A percentile compares a stretch with the other conserved stretches of the same genome.
Conservation (phyloP, 2,888 invertebrate species). For the Prosopocoilus inquinatus region DNA sequence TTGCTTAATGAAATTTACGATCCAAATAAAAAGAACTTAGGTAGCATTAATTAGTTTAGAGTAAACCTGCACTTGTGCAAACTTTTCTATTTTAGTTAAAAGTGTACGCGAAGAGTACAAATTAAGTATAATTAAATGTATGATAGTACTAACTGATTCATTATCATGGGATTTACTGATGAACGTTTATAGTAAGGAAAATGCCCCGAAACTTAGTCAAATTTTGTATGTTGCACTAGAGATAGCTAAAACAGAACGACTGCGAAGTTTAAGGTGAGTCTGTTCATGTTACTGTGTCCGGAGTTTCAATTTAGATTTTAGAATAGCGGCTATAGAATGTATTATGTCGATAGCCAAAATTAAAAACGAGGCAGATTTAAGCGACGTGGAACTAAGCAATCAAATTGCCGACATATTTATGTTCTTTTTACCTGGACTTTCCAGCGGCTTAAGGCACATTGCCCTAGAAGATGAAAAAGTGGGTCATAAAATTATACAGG, state of each 20-base stretch:
- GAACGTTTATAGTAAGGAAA: conserved; percentile 56
- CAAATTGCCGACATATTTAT: conserved; percentile 59
- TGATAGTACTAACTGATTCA: conserved; percentile 54
- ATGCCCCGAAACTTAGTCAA: conserved; percentile 62
- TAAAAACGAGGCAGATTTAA: conserved; percentile 55
- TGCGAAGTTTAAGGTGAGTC: conserved; percentile 61
- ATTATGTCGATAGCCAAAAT: conserved; percentile 63
- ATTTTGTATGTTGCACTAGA: conserved; percentile 64
- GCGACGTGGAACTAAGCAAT: conserved; percentile 55
- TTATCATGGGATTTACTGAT: conserved; percentile 55
- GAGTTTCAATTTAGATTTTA: conserved; percentile 28
- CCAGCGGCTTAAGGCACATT: conserved; percentile 59
- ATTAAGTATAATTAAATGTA: conserved; percentile 56
- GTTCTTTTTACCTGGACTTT: conserved; percentile 64
- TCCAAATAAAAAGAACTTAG: conserved; percentile 51
- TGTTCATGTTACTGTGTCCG: neutral
- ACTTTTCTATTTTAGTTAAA: conserved; percentile 47
- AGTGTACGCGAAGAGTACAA: conserved; percentile 64
- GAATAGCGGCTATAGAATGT: conserved; percentile 57
- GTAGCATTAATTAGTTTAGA: conserved; percentile 38
- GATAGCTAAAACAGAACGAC: conserved; percentile 65
- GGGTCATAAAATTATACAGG: conserved; percentile 61
- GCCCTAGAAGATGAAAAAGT: conserved; percentile 58
- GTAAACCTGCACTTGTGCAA: neutral
- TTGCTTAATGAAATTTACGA: conserved; percentile 59